These are phyloP conservation scores for Eupithecia pulchellata DNA, from an alignment of 2,888 invertebrate genomes.

Conservation along the genomic window DNA sequence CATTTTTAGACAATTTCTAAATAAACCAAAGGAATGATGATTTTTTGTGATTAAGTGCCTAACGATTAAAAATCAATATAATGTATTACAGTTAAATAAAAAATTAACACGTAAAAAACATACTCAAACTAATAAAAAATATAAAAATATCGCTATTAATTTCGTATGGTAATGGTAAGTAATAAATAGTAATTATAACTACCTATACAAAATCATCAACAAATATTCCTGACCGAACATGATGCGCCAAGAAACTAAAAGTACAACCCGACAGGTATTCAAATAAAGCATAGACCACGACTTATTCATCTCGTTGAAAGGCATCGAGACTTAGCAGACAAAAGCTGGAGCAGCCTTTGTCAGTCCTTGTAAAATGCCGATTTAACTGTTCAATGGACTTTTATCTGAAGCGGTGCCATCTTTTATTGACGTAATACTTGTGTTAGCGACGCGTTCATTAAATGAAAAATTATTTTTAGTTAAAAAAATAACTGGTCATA, in stretches of 20 bases:
- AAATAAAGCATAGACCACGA: conserved; percentile 43
- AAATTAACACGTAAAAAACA: no score
- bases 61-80: no score
- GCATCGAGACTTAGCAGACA: conserved; percentile 52
- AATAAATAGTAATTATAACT: no score
- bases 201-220: neutral
- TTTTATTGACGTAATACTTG: neutral
- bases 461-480: neutral
- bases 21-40: no score
- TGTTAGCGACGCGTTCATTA: neutral
- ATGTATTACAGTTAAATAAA: no score
- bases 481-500: neutral
- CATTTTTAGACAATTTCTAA: no score
- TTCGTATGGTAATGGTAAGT: no score
- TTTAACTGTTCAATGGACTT: conserved; percentile 63
- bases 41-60: no score
- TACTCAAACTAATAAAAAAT: no score
- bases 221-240: neutral
- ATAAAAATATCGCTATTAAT: no score
- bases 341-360: conserved; percentile 70
- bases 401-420: conserved; percentile 43
- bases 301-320: conserved; percentile 46
- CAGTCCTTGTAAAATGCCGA: conserved; percentile 60
- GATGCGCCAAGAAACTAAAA: conserved; percentile 8
- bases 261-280: conserved; percentile 37